phyloP scores from a whole-genome alignment of 2,113 vertebrate genomes.

The Tinamus guttatus region DNA sequence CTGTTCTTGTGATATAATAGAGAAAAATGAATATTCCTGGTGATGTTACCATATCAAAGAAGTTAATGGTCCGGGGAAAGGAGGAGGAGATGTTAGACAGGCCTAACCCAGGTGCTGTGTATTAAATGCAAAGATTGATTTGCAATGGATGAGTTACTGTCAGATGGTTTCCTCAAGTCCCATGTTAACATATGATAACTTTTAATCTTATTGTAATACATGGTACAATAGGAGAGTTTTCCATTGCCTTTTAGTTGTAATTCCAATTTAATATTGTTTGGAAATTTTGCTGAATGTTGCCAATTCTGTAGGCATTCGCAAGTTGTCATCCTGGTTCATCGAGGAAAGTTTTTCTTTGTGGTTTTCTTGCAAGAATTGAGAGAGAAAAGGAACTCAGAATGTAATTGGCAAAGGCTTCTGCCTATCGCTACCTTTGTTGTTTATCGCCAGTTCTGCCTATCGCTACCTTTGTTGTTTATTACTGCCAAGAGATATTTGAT shows the following conservation, averaged over 20 bases:
- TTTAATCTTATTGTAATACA: background rate
- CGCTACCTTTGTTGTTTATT: background rate
- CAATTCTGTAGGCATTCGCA: background rate
- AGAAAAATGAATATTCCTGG: background rate
- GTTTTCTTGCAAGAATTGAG: background rate
- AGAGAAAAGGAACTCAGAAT: background rate
- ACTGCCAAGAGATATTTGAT: background rate
- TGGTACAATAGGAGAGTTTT: background rate
- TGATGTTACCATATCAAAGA: background rate
- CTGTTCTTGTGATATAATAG: background rate
- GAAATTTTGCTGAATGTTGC: background rate
- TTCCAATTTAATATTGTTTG: background rate
- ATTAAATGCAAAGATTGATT: background rate
- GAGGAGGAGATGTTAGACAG: background rate
- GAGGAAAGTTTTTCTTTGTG: background rate
- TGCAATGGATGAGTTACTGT: background rate
- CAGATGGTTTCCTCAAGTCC: background rate
- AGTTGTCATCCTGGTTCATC: background rate
- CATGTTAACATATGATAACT: background rate
- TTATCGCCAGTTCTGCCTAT: background rate
- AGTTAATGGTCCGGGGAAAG: background rate
- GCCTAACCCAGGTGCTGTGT: accelerated
- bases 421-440: background rate
- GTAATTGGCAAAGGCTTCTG: background rate
- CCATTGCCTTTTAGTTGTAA: background rate